Conservation (phyloP, 1,140 invertebrate genomes). For the Phymorhynchus buccinoides region DNA sequence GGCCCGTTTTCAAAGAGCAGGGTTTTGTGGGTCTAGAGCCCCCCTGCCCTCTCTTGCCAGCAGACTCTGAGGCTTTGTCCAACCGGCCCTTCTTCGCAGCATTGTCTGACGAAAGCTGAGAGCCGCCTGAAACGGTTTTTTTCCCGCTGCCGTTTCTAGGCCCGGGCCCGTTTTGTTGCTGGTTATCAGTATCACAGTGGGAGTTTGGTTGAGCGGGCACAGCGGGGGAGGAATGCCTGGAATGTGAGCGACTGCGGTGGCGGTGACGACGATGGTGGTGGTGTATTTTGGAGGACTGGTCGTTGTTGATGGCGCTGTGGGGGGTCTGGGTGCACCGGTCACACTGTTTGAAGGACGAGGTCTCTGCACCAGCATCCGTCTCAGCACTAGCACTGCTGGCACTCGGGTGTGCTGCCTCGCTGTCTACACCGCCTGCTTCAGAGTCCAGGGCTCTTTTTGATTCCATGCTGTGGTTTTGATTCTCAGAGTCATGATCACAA, state of each 20-base stretch:
- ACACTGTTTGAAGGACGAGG: neutral
- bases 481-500: neutral
- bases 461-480: neutral
- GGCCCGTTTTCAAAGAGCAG: neutral
- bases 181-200: neutral
- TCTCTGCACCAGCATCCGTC: neutral
- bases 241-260: constrained; percentile 24
- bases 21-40: neutral
- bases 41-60: neutral
- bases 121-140: neutral
- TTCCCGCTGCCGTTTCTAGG: neutral
- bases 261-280: constrained; percentile 36
- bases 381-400: neutral
- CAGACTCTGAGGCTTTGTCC: neutral
- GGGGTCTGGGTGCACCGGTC: constrained; percentile 36
- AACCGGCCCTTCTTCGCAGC: neutral
- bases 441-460: neutral
- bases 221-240: neutral
- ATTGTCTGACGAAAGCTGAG: neutral
- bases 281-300: constrained; percentile 35
- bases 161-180: neutral
- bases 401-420: neutral
- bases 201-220: neutral
- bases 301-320: constrained; percentile 37
- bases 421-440: neutral